phyloP scores from a whole-genome alignment of 2,113 vertebrate genomes.

The Sakesphorus luctuosus region DNA sequence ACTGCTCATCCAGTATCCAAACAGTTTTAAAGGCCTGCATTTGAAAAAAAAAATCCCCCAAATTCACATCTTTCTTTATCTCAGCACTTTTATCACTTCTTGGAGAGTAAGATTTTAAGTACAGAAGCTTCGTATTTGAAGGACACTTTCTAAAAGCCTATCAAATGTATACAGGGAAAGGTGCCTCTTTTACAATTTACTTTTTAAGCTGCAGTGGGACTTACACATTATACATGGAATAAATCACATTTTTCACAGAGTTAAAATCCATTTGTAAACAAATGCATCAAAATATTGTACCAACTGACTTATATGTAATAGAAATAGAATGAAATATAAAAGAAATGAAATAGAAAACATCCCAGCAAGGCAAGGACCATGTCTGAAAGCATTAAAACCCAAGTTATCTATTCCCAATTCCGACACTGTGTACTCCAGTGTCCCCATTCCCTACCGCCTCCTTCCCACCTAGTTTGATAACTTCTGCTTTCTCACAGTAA shows the following conservation, averaged over 20 bases:
- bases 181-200: neutral
- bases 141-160: neutral
- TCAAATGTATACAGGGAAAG: neutral
- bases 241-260: slow-evolving; percentile 1
- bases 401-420: neutral
- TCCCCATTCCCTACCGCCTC: neutral
- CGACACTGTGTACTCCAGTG: neutral
- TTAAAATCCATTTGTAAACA: slow-evolving; percentile 30
- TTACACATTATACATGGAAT: neutral
- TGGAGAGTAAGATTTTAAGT: neutral
- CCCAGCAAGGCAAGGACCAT: neutral
- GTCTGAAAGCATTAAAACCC: neutral
- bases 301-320: neutral
- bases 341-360: neutral
- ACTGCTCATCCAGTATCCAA: slow-evolving; percentile 17
- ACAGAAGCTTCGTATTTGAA: neutral
- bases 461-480: neutral
- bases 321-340: neutral
- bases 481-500: neutral
- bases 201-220: neutral
- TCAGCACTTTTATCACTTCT: neutral
- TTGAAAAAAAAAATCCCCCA: neutral
- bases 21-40: neutral
- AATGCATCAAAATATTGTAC: neutral
- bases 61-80: neutral